Evolutionary conservation across 2,888 invertebrate species (phyloP), one percentile per base, ranked within the genome.

Genomic region (Tetanocera ferruginea): DNA sequence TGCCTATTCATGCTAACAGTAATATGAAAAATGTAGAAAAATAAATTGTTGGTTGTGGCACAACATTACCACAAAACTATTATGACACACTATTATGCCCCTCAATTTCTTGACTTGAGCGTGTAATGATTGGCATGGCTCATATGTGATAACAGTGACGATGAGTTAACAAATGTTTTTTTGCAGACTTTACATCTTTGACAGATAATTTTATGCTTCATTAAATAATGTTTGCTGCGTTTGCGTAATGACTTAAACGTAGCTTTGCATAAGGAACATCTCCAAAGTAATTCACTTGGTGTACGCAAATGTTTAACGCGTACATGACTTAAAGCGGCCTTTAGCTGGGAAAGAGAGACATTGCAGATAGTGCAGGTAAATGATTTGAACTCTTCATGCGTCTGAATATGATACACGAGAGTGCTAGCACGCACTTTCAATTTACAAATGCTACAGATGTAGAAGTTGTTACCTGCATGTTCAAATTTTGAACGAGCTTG

Each of bases 281-380:
- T 49, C n/a, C 14, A 72, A 25, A 17, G 3, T 14, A 11, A 9
- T 23, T 19, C n/a, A n/a, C n/a, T 6, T 0, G 31, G 37, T 2
- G 62, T 28, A 6, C 62, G 23, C 43, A 73, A 25, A 62, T 73
- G 73, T 23, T 43, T 62, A 2, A 25, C 17, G 19, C 49, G 73
- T 28, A 73, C 49, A 43, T 73, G 73, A 2, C 19, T 17, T 17
- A 72, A 34, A 3, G 72, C 72, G 8, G 23, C 17, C 31, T 23
- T 28, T 8, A 23, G 8, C 17, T 17, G 17, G n/a, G 28, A n/a
- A 5, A 31, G 34, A 9, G 43, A 19, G 5, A 73, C 17, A 37
- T 71, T 66, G 64, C 80, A 80, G 8, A 75, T 9, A 34, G 78
- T 78, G 71, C 80, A 80, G 0, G 52, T 11, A 31, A 80, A 80